phyloP scores from a whole-genome alignment of 2,113 vertebrate genomes.

The Myotis davidii region DNA sequence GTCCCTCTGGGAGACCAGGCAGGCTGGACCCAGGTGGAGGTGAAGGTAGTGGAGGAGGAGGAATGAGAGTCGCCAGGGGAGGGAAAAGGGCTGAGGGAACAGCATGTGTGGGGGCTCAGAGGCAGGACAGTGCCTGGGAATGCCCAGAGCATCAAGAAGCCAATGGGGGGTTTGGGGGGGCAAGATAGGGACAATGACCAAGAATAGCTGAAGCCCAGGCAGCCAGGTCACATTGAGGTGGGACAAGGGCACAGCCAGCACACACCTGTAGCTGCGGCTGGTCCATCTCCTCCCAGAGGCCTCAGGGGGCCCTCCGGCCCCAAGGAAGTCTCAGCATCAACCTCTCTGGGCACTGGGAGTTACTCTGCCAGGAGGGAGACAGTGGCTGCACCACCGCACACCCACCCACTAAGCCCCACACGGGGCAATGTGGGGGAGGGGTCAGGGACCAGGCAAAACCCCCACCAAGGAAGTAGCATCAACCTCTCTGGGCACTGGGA shows the following conservation, averaged over 20 bases:
- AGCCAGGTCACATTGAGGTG: neutral
- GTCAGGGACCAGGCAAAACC: neutral
- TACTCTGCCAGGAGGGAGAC: neutral
- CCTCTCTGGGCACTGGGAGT: neutral
- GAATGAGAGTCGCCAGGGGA: neutral
- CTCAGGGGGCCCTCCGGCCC: neutral
- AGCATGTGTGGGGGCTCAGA: neutral
- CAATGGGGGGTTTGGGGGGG: neutral
- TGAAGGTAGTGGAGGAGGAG: neutral
- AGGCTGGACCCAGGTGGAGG: neutral
- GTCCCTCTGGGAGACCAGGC: neutral
- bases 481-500: neutral
- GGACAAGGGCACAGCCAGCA: neutral
- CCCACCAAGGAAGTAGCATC: no score
- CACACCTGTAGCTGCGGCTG: neutral
- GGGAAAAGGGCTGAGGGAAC: no score
- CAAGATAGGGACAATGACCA: neutral
- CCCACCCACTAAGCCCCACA: neutral
- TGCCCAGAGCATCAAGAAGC: neutral
- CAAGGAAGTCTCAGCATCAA: neutral
- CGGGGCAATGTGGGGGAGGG: no score
- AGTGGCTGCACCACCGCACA: neutral
- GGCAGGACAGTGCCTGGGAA: fast-evolving
- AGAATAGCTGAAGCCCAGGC: neutral
- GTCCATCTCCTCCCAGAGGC: neutral